Evolutionary conservation across 2,797 vertebrate species (phyloP).

Genomic region (Cryptoblepharus egeriae): DNA sequence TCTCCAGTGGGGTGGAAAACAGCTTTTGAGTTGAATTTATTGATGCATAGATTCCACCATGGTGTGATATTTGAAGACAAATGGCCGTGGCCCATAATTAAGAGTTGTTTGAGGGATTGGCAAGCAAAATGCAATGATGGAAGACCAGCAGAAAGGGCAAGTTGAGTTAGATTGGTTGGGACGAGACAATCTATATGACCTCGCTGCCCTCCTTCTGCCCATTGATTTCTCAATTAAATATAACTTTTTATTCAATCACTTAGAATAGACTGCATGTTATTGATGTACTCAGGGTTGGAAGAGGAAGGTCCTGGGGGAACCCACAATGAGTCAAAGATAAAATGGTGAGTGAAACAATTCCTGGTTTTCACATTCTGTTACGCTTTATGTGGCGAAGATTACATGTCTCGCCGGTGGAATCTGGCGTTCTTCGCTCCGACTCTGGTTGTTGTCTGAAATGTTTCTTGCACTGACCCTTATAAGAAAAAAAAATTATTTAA

Average conservation of each 20-base stretch:
- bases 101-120: constrained; percentile 70
- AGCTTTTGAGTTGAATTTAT: constrained; percentile 78
- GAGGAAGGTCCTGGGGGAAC: constrained; percentile 20
- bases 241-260: constrained; percentile 74
- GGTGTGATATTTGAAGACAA: constrained; percentile 81
- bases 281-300: constrained; percentile 61
- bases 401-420: not conserved
- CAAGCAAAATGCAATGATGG: constrained; percentile 76
- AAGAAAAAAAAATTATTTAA: not conserved
- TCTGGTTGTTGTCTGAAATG: no score
- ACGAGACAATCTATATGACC: constrained; percentile 71
- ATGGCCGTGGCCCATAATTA: constrained; percentile 77
- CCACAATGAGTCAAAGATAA: constrained; percentile 59
- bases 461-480: no score
- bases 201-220: constrained; percentile 65
- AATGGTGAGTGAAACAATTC: constrained; percentile 50
- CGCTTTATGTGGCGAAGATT: constrained; percentile 58
- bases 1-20: constrained; percentile 77
- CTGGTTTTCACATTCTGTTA: constrained; percentile 69
- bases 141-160: constrained; percentile 73
- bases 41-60: constrained; percentile 77
- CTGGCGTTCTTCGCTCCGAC: not conserved
- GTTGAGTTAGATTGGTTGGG: constrained; percentile 66
- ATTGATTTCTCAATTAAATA: constrained; percentile 79
- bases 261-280: constrained; percentile 71